Conservation (phyloP, 2,888 invertebrate genomes). For the Lucinisca nassula region DNA sequence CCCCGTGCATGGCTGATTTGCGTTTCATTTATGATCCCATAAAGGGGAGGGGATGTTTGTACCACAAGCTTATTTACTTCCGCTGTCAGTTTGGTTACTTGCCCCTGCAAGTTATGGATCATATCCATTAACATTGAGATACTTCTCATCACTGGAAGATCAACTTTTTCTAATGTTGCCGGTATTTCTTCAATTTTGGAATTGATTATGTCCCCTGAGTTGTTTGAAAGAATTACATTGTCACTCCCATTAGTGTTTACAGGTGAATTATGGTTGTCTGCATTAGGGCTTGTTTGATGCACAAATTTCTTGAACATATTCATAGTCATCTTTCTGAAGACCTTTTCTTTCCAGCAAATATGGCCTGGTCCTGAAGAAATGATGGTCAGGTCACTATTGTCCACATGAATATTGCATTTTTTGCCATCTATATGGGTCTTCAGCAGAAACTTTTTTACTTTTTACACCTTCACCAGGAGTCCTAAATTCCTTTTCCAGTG, state of each 20-base stretch:
- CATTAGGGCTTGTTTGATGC: not conserved
- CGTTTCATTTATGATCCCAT: not conserved
- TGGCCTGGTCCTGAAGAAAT: not conserved
- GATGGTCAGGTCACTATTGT: not conserved
- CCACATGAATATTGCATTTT: not conserved
- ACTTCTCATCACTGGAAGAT: not conserved
- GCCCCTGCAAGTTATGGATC: not conserved
- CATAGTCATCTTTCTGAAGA: not conserved
- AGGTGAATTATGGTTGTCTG: not conserved
- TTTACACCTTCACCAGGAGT: not conserved
- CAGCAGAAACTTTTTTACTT: not conserved
- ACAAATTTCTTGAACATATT: not conserved
- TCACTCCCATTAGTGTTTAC: too few species aligned
- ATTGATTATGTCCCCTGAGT: too few species aligned
- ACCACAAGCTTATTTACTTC: not conserved
- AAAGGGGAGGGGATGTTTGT: not conserved
- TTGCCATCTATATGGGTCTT: not conserved
- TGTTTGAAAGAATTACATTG: too few species aligned
- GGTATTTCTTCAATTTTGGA: too few species aligned
- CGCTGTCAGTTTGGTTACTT: not conserved
- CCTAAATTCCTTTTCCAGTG: not conserved
- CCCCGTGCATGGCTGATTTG: not conserved
- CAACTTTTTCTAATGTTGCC: too few species aligned
- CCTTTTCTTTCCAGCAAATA: not conserved
- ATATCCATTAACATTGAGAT: not conserved